A percentile compares a stretch with the other conserved stretches of the same genome.
These are phyloP conservation scores for Sminthurinus aureus DNA, from an alignment of 2,888 invertebrate genomes.

Conservation along the genomic window DNA sequence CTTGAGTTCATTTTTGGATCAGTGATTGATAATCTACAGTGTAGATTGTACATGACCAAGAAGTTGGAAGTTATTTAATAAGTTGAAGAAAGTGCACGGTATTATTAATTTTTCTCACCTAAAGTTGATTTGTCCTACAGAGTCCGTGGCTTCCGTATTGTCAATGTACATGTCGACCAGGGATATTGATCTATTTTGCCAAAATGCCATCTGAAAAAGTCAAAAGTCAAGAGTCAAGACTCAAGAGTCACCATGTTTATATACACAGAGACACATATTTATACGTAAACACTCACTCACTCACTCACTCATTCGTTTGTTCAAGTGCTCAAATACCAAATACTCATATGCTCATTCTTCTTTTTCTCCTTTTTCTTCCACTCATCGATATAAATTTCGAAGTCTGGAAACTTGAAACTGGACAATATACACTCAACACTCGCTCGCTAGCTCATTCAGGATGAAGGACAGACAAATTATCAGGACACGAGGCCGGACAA, in stretches of 20 bases:
- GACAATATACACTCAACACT: too few species aligned
- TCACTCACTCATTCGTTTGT: not conserved
- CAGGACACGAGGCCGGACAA: not conserved
- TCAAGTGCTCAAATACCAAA: too few species aligned
- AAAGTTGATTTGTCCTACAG: conserved; percentile 94
- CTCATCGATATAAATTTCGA: too few species aligned
- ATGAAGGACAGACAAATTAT: too few species aligned
- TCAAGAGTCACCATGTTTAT: not conserved
- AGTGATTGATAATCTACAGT: too few species aligned
- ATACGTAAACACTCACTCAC: not conserved
- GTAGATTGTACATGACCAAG: too few species aligned
- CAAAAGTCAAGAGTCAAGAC: not conserved
- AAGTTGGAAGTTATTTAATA: too few species aligned
- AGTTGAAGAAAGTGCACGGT: too few species aligned
- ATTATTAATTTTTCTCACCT: not conserved
- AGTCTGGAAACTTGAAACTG: too few species aligned
- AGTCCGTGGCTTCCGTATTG: conserved; percentile 90
- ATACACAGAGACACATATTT: not conserved
- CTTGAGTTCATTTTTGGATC: not conserved
- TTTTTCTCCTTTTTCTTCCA: too few species aligned
- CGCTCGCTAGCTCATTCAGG: too few species aligned
- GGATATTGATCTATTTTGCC: conserved; percentile 88
- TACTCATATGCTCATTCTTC: too few species aligned
- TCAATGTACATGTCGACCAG: conserved; percentile 95
- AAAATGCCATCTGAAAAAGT: conserved; percentile 72